Evolutionary conservation across 2,797 vertebrate species (phyloP), one percentile per base, ranked within the genome.

Genomic region (Falco concolor): DNA sequence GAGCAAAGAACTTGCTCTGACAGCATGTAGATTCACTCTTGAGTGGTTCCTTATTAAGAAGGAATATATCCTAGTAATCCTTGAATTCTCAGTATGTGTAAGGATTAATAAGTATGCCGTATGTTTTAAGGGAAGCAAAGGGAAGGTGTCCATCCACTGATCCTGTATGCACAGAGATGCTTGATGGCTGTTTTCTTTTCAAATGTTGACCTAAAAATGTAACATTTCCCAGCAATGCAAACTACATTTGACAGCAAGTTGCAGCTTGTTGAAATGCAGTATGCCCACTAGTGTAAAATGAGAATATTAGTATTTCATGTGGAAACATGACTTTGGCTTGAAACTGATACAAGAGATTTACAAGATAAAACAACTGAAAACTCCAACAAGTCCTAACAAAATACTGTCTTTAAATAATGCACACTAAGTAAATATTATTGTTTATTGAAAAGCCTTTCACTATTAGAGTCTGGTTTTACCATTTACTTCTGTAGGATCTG

Each of bases 261-360:
- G 87, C 28, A 95, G 92, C 98, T 97, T 97, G 97, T 93, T 97
- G 89, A 96, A 96, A 89, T 96, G 94, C 94, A 95, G 84, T 92
- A 38, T 98, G 96, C 97, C 98, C 95, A 96, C 97, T 87, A 95
- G 89, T 97, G 96, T 96, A 95, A 97, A 97, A 95, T 83, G 79
- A 97, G 95, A 97, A 90, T 93, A 89, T 96, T 96, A 93, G 81
- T 96, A 95, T 96, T 97, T 97, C 97, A 76, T 97, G 97, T 98
- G 95, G 91, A 87, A 97, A 96, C 97, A 97, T 95, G 97, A 97
- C 89, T 97, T 95, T 88, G 94, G 87, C 97, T 97, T 96, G 96
- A 97, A 98, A 97, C 91, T 68, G 93, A 97, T 95, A 90, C 82
- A 85, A 92, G 95, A 96, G 91, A 96, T 97, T 95, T 96, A 90